Conservation (phyloP, 2,797 vertebrate genomes). For the Rachycentron canadum region DNA sequence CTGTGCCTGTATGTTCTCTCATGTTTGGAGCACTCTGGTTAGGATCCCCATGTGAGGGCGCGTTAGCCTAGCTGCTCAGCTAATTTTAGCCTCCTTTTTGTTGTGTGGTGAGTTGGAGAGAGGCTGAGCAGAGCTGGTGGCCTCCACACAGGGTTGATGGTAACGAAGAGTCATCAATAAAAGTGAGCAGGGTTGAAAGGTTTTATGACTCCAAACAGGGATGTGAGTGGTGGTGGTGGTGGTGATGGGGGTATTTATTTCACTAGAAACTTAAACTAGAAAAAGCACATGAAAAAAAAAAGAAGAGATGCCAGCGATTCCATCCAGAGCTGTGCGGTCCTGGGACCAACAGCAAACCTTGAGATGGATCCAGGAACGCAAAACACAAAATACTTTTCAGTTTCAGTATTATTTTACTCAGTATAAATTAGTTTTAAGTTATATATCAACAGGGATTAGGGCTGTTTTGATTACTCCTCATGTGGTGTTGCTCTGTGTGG, state of each 20-base stretch:
- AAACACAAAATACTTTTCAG: constrained; percentile 24
- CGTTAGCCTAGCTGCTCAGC: constrained; percentile 63
- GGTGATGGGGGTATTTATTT: constrained; percentile 63
- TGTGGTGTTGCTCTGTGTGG: constrained; percentile 4
- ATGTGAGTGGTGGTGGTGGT: constrained; percentile 36
- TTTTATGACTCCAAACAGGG: constrained; percentile 72
- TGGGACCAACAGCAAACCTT: constrained; percentile 14
- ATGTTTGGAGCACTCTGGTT: constrained; percentile 73
- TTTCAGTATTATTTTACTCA: constrained; percentile 49
- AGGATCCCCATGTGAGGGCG: constrained; percentile 68
- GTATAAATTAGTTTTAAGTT: constrained; percentile 27
- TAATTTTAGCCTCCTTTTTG: constrained; percentile 82
- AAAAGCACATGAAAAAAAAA: constrained; percentile 36
- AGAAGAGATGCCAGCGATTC: constrained; percentile 34
- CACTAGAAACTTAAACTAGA: constrained; percentile 61
- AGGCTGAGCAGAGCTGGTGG: constrained; percentile 71
- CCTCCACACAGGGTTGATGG: constrained; percentile 73
- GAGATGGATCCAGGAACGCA: constrained; percentile 33
- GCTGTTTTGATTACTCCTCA: constrained; percentile 28
- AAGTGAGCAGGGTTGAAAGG: constrained; percentile 70
- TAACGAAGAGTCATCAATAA: constrained; percentile 82
- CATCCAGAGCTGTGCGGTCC: constrained; percentile 26
- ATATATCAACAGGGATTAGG: constrained; percentile 33
- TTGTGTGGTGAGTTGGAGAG: constrained; percentile 74
- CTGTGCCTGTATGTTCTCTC: constrained; percentile 56